Conservation (phyloP, 2,113 vertebrate genomes). For the Lepisosteus oculatus region DNA sequence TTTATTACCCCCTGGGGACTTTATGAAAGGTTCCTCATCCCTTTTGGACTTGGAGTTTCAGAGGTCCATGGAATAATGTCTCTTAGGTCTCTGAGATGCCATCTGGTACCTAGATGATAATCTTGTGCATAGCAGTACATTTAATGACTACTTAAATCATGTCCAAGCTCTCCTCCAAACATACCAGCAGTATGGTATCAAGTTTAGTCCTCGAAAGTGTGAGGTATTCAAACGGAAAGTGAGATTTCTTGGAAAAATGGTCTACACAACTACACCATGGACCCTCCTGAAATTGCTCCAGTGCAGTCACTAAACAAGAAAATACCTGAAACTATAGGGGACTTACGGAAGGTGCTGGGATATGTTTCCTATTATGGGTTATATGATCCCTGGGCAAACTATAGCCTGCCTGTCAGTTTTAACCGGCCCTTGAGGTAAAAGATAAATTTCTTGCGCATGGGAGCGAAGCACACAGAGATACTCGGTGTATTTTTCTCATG, state of each 20-base stretch:
- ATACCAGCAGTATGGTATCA: conserved; percentile 26
- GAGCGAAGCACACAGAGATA: no score
- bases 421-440: no score
- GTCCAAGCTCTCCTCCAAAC: conserved; percentile 7
- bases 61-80: conserved; percentile 22
- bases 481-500: no score
- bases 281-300: conserved; percentile 17
- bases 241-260: conserved; percentile 17
- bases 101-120: conserved; percentile 21
- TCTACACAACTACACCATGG: conserved; percentile 21
- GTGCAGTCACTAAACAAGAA: conserved; percentile 22
- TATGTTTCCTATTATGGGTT: conserved; percentile 19
- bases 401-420: no score
- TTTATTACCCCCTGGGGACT: no score
- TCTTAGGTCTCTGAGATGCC: conserved; percentile 13
- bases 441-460: no score
- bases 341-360: conserved; percentile 11
- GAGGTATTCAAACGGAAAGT: conserved; percentile 27
- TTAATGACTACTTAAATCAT: conserved; percentile 25
- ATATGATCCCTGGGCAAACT: no score
- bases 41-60: conserved; percentile 14
- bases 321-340: conserved; percentile 5
- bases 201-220: conserved; percentile 33
- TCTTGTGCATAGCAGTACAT: conserved; percentile 19
- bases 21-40: background rate